Evolutionary conservation across 2,888 invertebrate genomes (phyloP).

Genomic region (Rhyacophila evoluta): DNA sequence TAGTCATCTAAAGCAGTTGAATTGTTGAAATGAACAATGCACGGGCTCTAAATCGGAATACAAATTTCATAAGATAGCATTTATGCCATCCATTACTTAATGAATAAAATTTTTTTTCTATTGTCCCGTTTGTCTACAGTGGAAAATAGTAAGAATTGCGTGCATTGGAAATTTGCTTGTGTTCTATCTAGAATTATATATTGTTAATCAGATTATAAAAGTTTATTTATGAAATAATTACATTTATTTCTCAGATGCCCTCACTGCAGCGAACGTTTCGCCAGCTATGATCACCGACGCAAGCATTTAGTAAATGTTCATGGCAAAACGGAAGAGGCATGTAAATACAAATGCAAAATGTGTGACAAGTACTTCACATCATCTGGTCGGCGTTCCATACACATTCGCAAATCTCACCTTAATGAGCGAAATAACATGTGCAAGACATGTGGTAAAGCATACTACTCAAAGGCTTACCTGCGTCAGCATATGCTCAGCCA

Average conservation of each 20-base stretch:
- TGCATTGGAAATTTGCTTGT: no score
- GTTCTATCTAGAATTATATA: neutral
- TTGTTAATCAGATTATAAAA: neutral
- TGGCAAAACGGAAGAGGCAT: neutral
- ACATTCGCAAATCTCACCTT: neutral
- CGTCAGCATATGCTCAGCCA: constrained; percentile 9
- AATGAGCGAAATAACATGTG: neutral
- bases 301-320: neutral
- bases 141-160: no score
- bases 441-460: neutral
- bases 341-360: neutral
- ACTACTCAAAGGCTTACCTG: neutral
- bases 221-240: neutral
- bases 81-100: neutral
- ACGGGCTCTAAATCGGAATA: no score
- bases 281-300: neutral
- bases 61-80: no score
- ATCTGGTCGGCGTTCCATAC: neutral
- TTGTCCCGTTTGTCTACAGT: no score
- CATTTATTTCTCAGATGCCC: neutral
- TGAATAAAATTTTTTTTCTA: neutral
- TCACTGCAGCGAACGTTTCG: neutral
- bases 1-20: no score
- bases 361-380: neutral
- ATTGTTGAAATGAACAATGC: no score